Percentiles rank a stretch among this genome's conserved stretches.
Evolutionary conservation across 1,140 invertebrate genomes (phyloP).

Genomic region (Caenorhabditis elegans): DNA sequence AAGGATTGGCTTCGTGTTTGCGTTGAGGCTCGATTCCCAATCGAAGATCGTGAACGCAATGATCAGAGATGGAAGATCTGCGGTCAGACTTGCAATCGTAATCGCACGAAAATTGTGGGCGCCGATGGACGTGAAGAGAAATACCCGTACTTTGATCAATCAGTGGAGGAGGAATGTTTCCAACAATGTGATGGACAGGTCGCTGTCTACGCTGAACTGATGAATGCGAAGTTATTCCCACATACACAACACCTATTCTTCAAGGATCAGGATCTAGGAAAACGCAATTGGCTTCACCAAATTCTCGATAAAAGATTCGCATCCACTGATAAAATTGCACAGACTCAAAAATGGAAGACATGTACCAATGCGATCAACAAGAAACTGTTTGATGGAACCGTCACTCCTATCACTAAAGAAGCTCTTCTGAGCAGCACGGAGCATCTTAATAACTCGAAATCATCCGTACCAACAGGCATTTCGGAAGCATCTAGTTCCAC

Average conservation of each 20-base stretch:
- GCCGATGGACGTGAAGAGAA: conserved; percentile 25
- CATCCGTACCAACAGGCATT: background rate
- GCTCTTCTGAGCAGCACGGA: background rate
- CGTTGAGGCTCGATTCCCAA: conserved; percentile 25
- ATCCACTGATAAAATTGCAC: conserved; percentile 12
- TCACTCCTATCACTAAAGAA: background rate
- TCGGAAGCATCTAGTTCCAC: no score
- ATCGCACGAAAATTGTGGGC: conserved; percentile 29
- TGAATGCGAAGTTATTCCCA: conserved; percentile 16
- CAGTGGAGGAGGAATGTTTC: conserved; percentile 39
- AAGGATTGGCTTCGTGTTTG: conserved; percentile 38
- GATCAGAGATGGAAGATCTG: conserved; percentile 40
- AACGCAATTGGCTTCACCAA: conserved; percentile 33
- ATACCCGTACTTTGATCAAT: conserved; percentile 39
- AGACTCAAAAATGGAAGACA: conserved; percentile 36
- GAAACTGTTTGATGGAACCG: conserved; percentile 16
- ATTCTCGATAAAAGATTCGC: conserved; percentile 32
- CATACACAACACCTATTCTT: conserved; percentile 32
- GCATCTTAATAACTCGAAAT: background rate
- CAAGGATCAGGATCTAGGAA: conserved; percentile 40
- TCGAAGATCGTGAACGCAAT: background rate
- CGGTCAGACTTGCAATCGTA: conserved; percentile 27
- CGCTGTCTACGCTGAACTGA: conserved; percentile 30
- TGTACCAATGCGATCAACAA: conserved; percentile 37
- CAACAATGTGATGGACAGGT: background rate